Evolutionary conservation across 2,797 vertebrate genomes (phyloP).

Genomic region (Coccyzus lansbergi): DNA sequence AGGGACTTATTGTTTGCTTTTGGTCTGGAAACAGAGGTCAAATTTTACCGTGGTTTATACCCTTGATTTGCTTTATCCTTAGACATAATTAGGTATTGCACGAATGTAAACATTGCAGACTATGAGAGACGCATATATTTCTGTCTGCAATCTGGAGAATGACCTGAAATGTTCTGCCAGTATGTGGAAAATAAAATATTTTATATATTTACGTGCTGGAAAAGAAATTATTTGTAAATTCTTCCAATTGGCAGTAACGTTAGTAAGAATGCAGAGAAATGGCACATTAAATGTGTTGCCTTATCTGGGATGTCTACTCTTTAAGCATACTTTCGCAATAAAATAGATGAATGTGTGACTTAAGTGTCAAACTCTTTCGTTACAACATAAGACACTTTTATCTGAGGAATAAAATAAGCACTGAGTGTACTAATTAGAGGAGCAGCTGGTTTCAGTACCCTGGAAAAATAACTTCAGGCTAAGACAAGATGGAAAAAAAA

Average conservation of each 20-base stretch:
- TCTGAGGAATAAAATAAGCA: constrained; percentile 52
- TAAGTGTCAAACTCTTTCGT: constrained; percentile 24
- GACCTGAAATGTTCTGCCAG: constrained; percentile 20
- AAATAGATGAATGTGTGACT: constrained; percentile 57
- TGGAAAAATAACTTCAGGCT: constrained; percentile 50
- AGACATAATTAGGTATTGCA: neutral
- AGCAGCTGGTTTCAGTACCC: constrained; percentile 44
- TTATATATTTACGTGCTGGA: constrained; percentile 7
- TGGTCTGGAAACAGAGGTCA: neutral
- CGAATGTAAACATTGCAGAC: neutral
- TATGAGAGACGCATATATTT: neutral
- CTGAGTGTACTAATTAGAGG: constrained; percentile 49
- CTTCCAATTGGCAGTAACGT: constrained; percentile 15
- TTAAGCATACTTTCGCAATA: neutral
- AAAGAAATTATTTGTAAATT: constrained; percentile 41
- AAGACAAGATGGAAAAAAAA: neutral
- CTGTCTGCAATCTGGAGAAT: neutral
- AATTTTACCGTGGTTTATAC: neutral
- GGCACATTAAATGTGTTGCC: constrained; percentile 40
- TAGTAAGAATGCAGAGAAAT: constrained; percentile 27
- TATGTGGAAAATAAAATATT: neutral
- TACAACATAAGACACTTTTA: constrained; percentile 40
- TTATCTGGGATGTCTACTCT: neutral
- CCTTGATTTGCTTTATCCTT: neutral
- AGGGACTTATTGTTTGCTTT: neutral